Evolutionary conservation across 2,113 vertebrate species (phyloP).

Genomic region (Anarrhichthys ocellatus): DNA sequence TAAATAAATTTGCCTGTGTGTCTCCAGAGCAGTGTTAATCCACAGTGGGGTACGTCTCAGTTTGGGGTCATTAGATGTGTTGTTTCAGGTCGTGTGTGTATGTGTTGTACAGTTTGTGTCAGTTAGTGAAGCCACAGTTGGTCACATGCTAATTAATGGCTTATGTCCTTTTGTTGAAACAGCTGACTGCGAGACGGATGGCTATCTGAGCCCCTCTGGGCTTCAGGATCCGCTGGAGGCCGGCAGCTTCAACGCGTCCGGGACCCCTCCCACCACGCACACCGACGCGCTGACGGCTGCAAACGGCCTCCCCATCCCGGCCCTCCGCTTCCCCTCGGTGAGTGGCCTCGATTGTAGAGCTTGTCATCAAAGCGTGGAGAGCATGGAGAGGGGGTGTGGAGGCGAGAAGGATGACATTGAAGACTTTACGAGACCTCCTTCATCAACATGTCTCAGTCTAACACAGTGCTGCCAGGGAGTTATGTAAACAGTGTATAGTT

Average conservation of each 20-base stretch:
- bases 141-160: slow-evolving; percentile 64
- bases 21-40: not conserved
- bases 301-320: slow-evolving; percentile 74
- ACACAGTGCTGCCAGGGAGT: not conserved
- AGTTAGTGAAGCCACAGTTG: slow-evolving; percentile 17
- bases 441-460: not conserved
- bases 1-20: not conserved
- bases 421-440: slow-evolving; percentile 11
- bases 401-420: slow-evolving; percentile 6
- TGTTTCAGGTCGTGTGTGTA: slow-evolving; percentile 14
- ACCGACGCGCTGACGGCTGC: slow-evolving; percentile 48
- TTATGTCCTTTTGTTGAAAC: slow-evolving; percentile 71
- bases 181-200: slow-evolving; percentile 96
- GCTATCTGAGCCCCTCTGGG: slow-evolving; percentile 92
- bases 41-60: slow-evolving; percentile 16
- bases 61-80: slow-evolving; percentile 14
- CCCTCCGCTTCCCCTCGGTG: slow-evolving; percentile 90
- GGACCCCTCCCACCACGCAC: slow-evolving; percentile 56
- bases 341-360: slow-evolving; percentile 64
- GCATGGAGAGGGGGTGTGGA: not conserved
- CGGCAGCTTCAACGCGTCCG: slow-evolving; percentile 50
- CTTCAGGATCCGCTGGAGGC: slow-evolving; percentile 87
- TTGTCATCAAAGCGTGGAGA: slow-evolving; percentile 22
- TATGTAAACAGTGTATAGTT: not conserved
- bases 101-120: slow-evolving; percentile 21